phyloP scores from a whole-genome alignment of 2,113 vertebrate species.

The Varanus komodoensis region DNA sequence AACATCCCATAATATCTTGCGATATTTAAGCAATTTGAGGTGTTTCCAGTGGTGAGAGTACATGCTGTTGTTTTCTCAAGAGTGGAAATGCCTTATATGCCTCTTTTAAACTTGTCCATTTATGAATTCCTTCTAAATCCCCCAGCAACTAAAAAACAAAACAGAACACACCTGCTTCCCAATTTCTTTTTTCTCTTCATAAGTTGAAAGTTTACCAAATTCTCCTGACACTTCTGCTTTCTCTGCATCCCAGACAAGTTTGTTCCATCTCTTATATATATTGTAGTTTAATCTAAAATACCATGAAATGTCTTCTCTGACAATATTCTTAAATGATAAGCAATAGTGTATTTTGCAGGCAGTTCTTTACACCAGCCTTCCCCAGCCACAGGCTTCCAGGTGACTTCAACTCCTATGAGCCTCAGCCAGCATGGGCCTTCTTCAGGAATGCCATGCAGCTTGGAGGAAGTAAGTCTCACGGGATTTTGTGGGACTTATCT shows the following conservation, averaged over 20 bases:
- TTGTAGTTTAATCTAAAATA: background rate
- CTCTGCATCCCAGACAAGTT: background rate
- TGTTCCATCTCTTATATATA: background rate
- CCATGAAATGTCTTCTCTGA: background rate
- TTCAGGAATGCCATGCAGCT: background rate
- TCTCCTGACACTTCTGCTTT: background rate
- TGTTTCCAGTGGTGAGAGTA: background rate
- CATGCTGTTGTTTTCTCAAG: background rate
- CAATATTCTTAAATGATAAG: background rate
- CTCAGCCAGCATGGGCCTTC: too few species aligned
- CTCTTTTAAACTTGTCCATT: background rate
- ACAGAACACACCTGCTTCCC: background rate
- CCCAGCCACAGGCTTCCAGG: too few species aligned
- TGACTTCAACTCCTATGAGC: too few species aligned
- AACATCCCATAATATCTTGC: background rate
- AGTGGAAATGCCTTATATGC: background rate
- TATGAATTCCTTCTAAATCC: too few species aligned
- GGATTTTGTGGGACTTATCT: too few species aligned
- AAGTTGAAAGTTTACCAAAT: background rate
- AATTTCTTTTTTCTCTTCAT: background rate
- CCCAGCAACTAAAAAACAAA: background rate
- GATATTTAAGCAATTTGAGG: background rate
- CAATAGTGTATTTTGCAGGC: background rate
- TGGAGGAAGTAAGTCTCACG: background rate
- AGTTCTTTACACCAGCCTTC: background rate